Evolutionary conservation across 2,113 vertebrate species (phyloP).

Genomic region (Ammodytes dubius): DNA sequence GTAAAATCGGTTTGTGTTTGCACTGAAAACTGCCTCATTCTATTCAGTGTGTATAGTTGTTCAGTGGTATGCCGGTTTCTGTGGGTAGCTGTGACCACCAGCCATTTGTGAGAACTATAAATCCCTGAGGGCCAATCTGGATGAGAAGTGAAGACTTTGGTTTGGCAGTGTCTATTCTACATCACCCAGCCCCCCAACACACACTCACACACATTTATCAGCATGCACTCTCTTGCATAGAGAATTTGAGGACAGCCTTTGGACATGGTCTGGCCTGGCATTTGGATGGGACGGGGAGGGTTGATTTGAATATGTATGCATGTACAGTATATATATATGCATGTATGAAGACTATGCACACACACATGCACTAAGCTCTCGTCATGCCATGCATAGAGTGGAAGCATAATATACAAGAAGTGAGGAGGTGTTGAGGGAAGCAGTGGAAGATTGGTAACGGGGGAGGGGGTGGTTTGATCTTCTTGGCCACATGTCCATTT

Average conservation of each 20-base stretch:
- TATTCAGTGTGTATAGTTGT: constrained; percentile 27
- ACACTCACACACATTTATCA: constrained; percentile 28
- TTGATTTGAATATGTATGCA: constrained; percentile 59
- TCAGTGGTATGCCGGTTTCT: constrained; percentile 30
- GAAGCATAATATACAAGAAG: constrained; percentile 35
- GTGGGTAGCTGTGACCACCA: constrained; percentile 36
- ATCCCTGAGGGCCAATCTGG: constrained; percentile 62
- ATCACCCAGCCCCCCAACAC: constrained; percentile 45
- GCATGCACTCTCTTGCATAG: constrained; percentile 80
- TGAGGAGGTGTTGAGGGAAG: constrained; percentile 36
- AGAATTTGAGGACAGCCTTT: constrained; percentile 85
- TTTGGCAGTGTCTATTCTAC: constrained; percentile 82
- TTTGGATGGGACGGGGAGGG: constrained; percentile 72
- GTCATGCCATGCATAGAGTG: constrained; percentile 81
- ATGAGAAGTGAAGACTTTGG: constrained; percentile 59
- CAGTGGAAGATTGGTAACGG: constrained; percentile 1
- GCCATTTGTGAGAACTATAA: constrained; percentile 47
- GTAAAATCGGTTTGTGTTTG: constrained; percentile 38
- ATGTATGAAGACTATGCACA: constrained; percentile 80
- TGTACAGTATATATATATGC: constrained; percentile 8
- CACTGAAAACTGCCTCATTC: constrained; percentile 34
- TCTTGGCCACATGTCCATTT: constrained; percentile 81
- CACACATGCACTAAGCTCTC: constrained; percentile 44
- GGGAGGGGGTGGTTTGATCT: constrained; percentile 7
- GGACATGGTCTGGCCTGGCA: constrained; percentile 88